Evolutionary conservation across 2,113 vertebrate species (phyloP), one percentile per base, ranked within the genome.

Genomic region (Notothenia coriiceps): DNA sequence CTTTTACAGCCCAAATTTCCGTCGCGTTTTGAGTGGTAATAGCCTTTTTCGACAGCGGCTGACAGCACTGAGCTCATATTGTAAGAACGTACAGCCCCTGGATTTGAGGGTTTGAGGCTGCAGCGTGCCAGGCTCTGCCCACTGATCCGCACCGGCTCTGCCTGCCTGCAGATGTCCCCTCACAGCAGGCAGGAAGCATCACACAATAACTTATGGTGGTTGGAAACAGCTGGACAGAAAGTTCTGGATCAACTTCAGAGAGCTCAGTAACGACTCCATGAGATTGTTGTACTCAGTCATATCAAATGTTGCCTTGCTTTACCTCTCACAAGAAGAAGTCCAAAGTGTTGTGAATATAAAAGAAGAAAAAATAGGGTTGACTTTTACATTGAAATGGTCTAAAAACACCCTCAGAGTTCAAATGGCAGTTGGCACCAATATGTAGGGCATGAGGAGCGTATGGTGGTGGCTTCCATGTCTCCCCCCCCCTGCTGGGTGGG

Each of bases 381-480:
- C 20, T 51, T 46, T 14, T 46, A 14, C 3, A 40, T 62, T 2
- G 13, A 46, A 11, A 15, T 11, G 8, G 7, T 18, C 18, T 3
- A 10, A 40, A 25, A 14, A 25, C 6, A 49, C 12, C 51, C 56
- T 44, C 14, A 29, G 60, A 22, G 77, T n/a, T 77, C 43, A 79
- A 75, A 1, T 59, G 71, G 61, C 52, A 82, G 50, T 22, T 59
- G 44, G 70, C 73, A 63, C 61, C 25, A 49, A 52, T 18, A 76
- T n/a, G 57, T 65, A 55, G 65, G 70, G 70, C 74, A 75, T 6
- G 20, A 12, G 29, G 51, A 40, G 77, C 78, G 59, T 72, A 84
- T 87, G 80, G 76, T 69, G 54, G 63, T 55, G 74, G 73, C 70
- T 85, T 57, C 15, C 10, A 29, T 29, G 15, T 65, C 17, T 47